Evolutionary conservation across 2,888 invertebrate genomes (phyloP), one percentile per base, ranked within the genome.

Genomic region (Apeira syringaria): DNA sequence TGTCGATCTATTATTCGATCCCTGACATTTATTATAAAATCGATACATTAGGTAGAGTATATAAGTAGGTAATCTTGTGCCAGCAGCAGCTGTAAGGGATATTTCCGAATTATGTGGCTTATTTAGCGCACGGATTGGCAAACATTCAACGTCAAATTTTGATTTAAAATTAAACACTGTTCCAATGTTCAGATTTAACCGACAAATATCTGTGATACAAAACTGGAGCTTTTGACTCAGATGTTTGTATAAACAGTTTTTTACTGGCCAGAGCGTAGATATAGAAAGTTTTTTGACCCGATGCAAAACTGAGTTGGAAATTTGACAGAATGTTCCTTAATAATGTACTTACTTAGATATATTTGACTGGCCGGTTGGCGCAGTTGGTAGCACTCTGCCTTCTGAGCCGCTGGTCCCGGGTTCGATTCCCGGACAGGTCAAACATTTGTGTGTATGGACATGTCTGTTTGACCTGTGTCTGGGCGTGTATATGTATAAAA

Each of bases 101-200:
- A 56, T 57, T 56, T 41, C 45, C 36, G 54, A 51, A 57, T n/a
- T n/a, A 41, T 24, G 9, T 31, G 39, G 37, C 53, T 64, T 68
- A 68, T 67, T 69, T 67, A 61, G 10, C 63, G 57, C 31, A 38
- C 42, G 44, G 54, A 64, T 70, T 74, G 74, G 74, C 74, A 71
- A 48, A 42, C 59, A 61, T 68, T 69, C 75, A 70, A 72, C 59
- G 52, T 54, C 56, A 56, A 61, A 64, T 53, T 63, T 59, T 65
- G 63, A 67, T 73, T 71, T 68, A 70, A 50, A 57, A n/a, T 59
- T 61, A 60, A 63, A 50, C 53, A 50, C 37, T 52, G 24, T 49
- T 44, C 47, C 38, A 31, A 47, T 46, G 38, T 43, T 47, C 22
- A 27, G 46, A 35, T 38, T n/a, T n/a, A 38, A 38, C 34, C 34